Evolutionary conservation across 2,888 invertebrate species (phyloP).

Genomic region (Morpho achilles): DNA sequence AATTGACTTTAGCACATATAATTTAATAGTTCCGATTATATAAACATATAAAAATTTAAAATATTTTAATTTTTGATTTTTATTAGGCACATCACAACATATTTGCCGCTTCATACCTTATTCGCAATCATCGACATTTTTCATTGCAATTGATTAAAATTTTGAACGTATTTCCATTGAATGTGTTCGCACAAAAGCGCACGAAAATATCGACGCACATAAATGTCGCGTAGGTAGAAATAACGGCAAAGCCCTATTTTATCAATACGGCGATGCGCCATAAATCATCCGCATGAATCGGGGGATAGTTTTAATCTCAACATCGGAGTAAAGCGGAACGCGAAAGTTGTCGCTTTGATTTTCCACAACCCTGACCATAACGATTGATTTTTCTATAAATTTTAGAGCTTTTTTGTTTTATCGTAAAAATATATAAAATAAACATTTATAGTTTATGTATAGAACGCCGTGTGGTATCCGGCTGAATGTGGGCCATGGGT

Average conservation of each 20-base stretch:
- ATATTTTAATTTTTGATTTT: not conserved
- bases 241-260: constrained; percentile 21
- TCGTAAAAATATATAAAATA: too few relatives aligned
- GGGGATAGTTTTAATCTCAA: constrained; percentile 30
- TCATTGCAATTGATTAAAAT: constrained; percentile 1
- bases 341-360: constrained; percentile 51
- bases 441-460: too few relatives aligned
- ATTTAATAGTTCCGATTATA: too few relatives aligned
- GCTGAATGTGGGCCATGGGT: too few relatives aligned
- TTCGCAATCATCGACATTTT: not conserved
- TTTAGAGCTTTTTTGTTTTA: too few relatives aligned
- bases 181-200: not conserved
- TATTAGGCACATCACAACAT: not conserved
- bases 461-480: too few relatives aligned
- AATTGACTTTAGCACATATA: too few relatives aligned
- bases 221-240: constrained; percentile 17
- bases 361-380: constrained; percentile 45
- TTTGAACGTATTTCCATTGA: not conserved
- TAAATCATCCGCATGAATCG: constrained; percentile 28
- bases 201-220: constrained; percentile 12
- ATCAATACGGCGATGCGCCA: constrained; percentile 26
- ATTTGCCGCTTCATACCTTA: not conserved
- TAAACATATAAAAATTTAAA: not conserved
- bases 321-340: constrained; percentile 23
- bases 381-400: too few relatives aligned